These are phyloP conservation scores for Pipra filicauda DNA, from an alignment of 2,113 vertebrate genomes.

Conservation along the genomic window DNA sequence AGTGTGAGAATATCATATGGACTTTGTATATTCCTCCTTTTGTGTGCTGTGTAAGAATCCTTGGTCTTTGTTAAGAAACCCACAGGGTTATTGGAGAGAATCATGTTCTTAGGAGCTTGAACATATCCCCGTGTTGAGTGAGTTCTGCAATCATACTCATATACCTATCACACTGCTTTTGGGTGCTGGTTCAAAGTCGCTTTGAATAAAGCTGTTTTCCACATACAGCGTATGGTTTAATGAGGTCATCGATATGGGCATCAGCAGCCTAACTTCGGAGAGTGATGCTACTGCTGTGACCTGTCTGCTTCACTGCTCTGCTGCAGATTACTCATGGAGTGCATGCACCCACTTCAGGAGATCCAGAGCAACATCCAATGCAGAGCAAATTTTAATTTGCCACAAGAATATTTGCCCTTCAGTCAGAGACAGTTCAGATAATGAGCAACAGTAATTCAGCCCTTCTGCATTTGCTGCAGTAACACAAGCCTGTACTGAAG, in stretches of 20 bases:
- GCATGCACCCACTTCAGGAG: not conserved
- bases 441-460: not conserved
- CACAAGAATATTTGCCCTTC: not conserved
- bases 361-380: not conserved
- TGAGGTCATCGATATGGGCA: not conserved
- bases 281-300: not conserved
- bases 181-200: not conserved
- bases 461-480: not conserved
- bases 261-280: not conserved
- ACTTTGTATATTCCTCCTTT: not conserved
- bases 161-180: not conserved
- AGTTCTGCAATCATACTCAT: not conserved
- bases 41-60: not conserved
- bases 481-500: not conserved
- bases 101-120: not conserved
- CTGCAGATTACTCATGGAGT: not conserved
- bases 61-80: not conserved
- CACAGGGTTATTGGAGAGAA: not conserved
- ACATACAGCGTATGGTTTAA: not conserved
- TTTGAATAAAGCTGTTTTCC: not conserved
- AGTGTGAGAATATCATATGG: not conserved
- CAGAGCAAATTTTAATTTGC: not conserved
- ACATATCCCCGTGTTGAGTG: not conserved
- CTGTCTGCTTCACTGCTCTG: not conserved
- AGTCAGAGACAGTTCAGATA: not conserved